Conservation (phyloP, 2,888 invertebrate species). For the Lycaena phlaeas region DNA sequence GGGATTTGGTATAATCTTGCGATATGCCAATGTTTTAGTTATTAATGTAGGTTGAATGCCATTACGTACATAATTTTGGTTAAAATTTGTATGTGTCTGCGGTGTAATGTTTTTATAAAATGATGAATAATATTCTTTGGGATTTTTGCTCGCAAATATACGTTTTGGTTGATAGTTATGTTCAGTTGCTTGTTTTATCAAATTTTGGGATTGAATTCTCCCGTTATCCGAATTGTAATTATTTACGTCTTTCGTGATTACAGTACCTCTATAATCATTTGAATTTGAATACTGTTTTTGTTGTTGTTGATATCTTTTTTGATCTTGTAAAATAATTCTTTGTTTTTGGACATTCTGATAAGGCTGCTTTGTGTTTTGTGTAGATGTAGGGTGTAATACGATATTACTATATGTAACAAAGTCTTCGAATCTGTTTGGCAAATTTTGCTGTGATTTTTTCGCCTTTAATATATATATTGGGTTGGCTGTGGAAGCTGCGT, state of each 20-base stretch:
- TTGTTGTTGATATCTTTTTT: background rate
- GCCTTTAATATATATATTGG: conserved; percentile 39
- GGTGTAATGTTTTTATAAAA: background rate
- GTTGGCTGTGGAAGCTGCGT: conserved; percentile 47
- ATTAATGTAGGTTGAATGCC: conserved; percentile 42
- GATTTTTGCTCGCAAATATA: background rate
- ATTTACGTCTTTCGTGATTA: background rate
- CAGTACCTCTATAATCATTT: background rate
- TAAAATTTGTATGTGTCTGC: conserved; percentile 35
- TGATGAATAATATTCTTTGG: background rate
- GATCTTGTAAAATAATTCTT: background rate
- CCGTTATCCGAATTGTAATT: background rate
- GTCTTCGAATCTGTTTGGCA: background rate
- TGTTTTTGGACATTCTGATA: background rate
- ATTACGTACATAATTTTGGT: conserved; percentile 60
- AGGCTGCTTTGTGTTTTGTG: background rate
- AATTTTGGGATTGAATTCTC: background rate
- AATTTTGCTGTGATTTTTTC: conserved; percentile 17
- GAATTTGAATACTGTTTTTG: conserved; percentile 3
- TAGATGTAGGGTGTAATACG: background rate
- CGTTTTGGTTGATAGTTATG: background rate
- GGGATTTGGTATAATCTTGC: conserved; percentile 42
- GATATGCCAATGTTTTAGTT: conserved; percentile 51
- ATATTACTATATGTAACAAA: background rate
- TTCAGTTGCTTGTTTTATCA: background rate